These are phyloP conservation scores for Drosophila percnosoma DNA, from an alignment of 2,888 invertebrate species.

Conservation along the genomic window DNA sequence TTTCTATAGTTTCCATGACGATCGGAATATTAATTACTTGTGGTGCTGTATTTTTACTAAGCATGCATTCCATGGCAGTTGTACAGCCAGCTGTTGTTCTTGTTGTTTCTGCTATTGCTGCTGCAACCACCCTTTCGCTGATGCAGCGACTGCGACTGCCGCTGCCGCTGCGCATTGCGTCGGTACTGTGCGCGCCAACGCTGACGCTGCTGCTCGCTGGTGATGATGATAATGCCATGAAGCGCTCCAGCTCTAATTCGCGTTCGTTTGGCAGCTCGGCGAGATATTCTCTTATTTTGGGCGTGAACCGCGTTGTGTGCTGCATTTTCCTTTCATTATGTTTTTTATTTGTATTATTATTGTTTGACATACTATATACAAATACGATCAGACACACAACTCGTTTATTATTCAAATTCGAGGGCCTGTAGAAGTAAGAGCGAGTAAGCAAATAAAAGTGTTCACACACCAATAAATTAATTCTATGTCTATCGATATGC, in stretches of 20 bases:
- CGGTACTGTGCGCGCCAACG: constrained; percentile 46
- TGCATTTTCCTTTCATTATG: constrained; percentile 29
- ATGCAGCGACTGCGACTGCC: constrained; percentile 5
- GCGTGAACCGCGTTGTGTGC: constrained; percentile 57
- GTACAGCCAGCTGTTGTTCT: constrained; percentile 28
- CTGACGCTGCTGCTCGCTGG: constrained; percentile 66
- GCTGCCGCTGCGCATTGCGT: constrained; percentile 14
- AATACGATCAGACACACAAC: not conserved
- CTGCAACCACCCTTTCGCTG: constrained; percentile 22
- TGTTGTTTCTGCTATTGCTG: not conserved
- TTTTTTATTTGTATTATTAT: constrained; percentile 19
- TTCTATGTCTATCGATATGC: constrained; percentile 13
- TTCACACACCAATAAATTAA: constrained; percentile 6
- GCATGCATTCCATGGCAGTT: constrained; percentile 6
- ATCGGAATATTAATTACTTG: constrained; percentile 56
- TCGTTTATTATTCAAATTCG: constrained; percentile 30
- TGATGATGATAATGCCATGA: constrained; percentile 64
- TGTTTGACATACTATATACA: constrained; percentile 34
- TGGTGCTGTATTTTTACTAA: not conserved
- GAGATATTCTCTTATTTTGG: constrained; percentile 63
- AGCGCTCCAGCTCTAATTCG: constrained; percentile 63
- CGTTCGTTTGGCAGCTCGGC: constrained; percentile 58
- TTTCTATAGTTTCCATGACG: constrained; percentile 22
- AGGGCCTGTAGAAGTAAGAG: constrained; percentile 22
- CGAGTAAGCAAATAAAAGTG: constrained; percentile 28